Conservation (phyloP, 2,888 invertebrate species). For the Drosophila nigricruria region DNA sequence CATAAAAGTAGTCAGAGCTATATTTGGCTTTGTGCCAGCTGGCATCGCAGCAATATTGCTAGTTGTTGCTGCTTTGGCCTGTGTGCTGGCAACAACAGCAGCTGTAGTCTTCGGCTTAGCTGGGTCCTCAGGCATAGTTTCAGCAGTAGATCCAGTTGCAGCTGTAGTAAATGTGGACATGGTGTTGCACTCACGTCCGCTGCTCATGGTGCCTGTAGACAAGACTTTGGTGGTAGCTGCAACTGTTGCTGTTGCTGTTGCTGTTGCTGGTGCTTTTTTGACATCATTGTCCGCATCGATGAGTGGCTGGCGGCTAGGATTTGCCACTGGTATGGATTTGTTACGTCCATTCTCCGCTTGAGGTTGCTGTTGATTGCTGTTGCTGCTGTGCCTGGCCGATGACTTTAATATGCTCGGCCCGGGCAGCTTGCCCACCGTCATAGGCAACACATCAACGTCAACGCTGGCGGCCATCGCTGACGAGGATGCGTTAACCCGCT, state of each 20-base stretch:
- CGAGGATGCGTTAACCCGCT: conserved; percentile 86
- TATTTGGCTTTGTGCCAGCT: conserved; percentile 56
- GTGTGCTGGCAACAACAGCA: conserved; percentile 17
- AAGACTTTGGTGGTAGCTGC: conserved; percentile 69
- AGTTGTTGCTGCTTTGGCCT: conserved; percentile 28
- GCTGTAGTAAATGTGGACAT: conserved; percentile 76
- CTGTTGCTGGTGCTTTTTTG: conserved; percentile 46
- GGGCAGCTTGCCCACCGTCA: conserved; percentile 69
- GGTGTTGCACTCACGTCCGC: conserved; percentile 79
- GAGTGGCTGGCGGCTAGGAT: conserved; percentile 79
- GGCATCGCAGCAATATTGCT: conserved; percentile 41
- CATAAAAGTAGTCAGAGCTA: conserved; percentile 45
- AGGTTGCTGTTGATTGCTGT: conserved; percentile 45
- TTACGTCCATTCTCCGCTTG: conserved; percentile 62
- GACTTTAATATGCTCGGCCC: conserved; percentile 86
- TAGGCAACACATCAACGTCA: conserved; percentile 53
- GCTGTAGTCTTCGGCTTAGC: conserved; percentile 20
- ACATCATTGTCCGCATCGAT: conserved; percentile 70
- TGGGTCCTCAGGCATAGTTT: conserved; percentile 18
- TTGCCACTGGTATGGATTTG: conserved; percentile 36
- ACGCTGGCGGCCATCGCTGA: conserved; percentile 57
- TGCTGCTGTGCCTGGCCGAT: conserved; percentile 56
- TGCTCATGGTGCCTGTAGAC: conserved; percentile 76
- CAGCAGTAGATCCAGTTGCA: conserved; percentile 1
- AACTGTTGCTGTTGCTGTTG: conserved; percentile 35